A percentile compares a stretch with the other conserved stretches of the same genome.
These are phyloP conservation scores for Egretta garzetta DNA, from an alignment of 2,113 vertebrate genomes.

Conservation along the genomic window DNA sequence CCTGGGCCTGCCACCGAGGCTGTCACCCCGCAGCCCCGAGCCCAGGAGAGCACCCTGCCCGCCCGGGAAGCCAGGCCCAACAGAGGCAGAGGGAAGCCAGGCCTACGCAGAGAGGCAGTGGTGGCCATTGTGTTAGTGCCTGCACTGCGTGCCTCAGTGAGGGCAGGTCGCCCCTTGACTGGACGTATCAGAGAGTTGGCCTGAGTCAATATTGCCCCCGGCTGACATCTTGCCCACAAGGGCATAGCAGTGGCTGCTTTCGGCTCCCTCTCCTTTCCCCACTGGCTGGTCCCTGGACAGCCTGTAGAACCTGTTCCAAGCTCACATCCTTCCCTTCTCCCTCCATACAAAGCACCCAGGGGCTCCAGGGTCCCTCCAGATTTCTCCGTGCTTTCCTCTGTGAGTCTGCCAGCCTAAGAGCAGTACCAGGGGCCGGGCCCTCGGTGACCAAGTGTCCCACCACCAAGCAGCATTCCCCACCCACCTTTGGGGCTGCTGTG, in stretches of 20 bases:
- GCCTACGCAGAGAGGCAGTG: no score
- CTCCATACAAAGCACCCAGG: background rate
- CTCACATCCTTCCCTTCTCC: background rate
- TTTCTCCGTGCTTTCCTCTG: background rate
- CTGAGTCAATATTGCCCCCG: no score
- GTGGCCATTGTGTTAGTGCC: background rate
- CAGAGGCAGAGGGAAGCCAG: background rate
- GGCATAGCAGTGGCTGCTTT: background rate
- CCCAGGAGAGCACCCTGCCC: background rate
- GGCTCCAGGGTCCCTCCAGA: background rate
- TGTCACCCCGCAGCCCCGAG: background rate
- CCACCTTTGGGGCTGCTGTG: background rate
- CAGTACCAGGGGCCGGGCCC: background rate
- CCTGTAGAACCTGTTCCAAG: background rate
- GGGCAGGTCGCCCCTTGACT: no score
- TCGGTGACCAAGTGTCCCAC: accelerated
- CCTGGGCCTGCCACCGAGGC: no score
- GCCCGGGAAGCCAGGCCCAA: background rate
- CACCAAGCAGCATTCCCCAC: accelerated
- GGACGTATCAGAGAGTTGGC: no score
- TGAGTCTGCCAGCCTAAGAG: no score
- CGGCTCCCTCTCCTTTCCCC: background rate
- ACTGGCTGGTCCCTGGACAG: no score
- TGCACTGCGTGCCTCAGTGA: accelerated
- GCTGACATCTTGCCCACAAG: background rate